These are phyloP conservation scores for Euplexia lucipara DNA, from an alignment of 2,888 invertebrate genomes.

Conservation along the genomic window DNA sequence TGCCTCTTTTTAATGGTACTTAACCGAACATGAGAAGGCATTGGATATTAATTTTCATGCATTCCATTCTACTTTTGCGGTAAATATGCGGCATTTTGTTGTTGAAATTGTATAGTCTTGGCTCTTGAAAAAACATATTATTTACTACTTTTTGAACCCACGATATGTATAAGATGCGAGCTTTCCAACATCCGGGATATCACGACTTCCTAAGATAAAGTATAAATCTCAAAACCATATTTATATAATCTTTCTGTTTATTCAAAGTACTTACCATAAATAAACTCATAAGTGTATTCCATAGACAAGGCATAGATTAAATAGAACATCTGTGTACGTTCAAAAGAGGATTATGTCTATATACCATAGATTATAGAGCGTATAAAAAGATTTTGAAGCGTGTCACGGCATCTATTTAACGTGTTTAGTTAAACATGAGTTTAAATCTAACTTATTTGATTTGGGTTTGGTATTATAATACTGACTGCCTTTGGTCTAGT, in stretches of 20 bases:
- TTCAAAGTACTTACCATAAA: conserved; percentile 46
- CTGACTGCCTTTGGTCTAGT: neutral
- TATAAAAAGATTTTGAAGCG: conserved; percentile 42
- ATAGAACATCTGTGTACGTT: conserved; percentile 58
- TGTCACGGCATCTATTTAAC: conserved; percentile 41
- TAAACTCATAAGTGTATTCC: conserved; percentile 36
- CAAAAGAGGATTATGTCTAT: conserved; percentile 58
- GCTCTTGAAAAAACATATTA: too few species aligned
- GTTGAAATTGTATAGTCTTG: too few species aligned
- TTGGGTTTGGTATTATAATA: conserved; percentile 19
- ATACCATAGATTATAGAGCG: conserved; percentile 51
- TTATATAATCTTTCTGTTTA: conserved; percentile 44
- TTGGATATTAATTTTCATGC: too few species aligned
- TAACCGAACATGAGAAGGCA: too few species aligned
- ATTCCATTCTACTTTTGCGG: too few species aligned
- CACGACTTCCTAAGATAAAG: neutral
- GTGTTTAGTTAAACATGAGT: conserved; percentile 25
- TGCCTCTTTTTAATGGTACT: too few species aligned
- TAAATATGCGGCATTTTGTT: too few species aligned
- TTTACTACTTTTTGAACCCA: too few species aligned
- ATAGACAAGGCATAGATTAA: conserved; percentile 56
- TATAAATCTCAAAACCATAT: conserved; percentile 25
- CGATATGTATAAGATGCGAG: neutral
- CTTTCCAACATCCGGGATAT: neutral
- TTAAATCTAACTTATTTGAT: conserved; percentile 40